Percentiles rank a stretch among this genome's conserved stretches.
Evolutionary conservation across 2,113 vertebrate genomes (phyloP).

Genomic region (Halichoeres trimaculatus): DNA sequence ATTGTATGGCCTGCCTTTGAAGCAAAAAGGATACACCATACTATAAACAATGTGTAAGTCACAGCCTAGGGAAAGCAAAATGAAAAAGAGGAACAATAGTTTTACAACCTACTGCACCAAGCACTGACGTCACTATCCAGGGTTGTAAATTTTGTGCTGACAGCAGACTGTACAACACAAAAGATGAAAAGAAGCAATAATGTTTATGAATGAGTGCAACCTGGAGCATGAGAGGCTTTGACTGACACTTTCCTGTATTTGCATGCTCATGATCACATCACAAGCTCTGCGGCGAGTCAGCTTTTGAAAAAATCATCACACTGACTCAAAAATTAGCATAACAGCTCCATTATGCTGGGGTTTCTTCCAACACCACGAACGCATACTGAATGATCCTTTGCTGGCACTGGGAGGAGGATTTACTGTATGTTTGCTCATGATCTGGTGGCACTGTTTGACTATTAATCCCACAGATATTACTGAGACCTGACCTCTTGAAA

Average conservation of each 20-base stretch:
- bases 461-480: not conserved
- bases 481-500: slow-evolving; percentile 10
- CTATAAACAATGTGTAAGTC: not conserved
- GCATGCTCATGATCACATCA: slow-evolving; percentile 45
- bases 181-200: not conserved
- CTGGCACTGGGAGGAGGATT: not conserved
- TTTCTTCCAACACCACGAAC: slow-evolving; percentile 12
- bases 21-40: too few relatives aligned
- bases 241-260: slow-evolving; percentile 43
- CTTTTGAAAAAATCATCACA: slow-evolving; percentile 55
- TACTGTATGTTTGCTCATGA: not conserved
- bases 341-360: slow-evolving; percentile 18
- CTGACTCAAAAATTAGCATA: slow-evolving; percentile 30
- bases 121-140: not conserved
- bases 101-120: not conserved
- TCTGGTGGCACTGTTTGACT: not conserved
- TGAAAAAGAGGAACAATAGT: slow-evolving; percentile 10
- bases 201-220: slow-evolving; percentile 16
- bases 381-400: slow-evolving; percentile 25
- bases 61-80: not conserved
- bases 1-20: too few relatives aligned
- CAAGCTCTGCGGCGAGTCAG: slow-evolving; percentile 22
- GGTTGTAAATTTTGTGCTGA: not conserved
- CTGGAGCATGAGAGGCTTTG: slow-evolving; percentile 18
- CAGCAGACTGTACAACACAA: slow-evolving; percentile 3